Conservation (phyloP, 2,113 vertebrate species). For the Puffinus mauretanicus region DNA sequence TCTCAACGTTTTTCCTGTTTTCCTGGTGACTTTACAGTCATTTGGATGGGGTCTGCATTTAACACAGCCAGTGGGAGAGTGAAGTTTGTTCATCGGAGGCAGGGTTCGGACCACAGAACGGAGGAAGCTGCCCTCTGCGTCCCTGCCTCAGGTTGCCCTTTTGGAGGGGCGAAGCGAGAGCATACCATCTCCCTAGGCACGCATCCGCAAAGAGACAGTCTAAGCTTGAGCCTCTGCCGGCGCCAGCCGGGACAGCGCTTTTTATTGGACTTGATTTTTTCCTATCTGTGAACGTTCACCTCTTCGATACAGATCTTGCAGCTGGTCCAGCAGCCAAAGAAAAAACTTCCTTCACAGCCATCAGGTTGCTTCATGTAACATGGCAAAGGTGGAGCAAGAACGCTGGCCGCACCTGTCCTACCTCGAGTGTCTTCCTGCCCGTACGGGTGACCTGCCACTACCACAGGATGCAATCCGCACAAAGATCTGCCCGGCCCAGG, state of each 20-base stretch:
- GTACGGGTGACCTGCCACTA: background rate
- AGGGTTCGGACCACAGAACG: background rate
- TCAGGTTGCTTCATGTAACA: background rate
- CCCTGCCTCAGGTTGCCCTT: background rate
- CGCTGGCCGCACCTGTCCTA: background rate
- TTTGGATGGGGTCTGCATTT: background rate
- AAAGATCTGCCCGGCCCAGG: background rate
- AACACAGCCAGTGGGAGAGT: background rate
- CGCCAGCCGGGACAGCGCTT: background rate
- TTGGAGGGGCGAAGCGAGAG: background rate
- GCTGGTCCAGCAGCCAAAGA: background rate
- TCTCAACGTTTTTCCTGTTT: background rate
- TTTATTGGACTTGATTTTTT: background rate
- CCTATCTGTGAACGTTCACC: background rate
- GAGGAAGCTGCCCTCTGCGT: too few species aligned
- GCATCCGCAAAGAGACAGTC: background rate
- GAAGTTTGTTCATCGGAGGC: background rate
- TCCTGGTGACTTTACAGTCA: background rate
- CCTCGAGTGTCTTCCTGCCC: background rate
- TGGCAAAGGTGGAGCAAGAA: background rate
- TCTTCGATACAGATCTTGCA: background rate
- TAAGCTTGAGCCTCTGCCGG: too few species aligned
- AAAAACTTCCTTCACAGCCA: background rate
- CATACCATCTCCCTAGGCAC: background rate
- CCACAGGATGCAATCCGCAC: too few species aligned